phyloP scores from a whole-genome alignment of 2,113 vertebrate species.

The Chloroceryle aenea region DNA sequence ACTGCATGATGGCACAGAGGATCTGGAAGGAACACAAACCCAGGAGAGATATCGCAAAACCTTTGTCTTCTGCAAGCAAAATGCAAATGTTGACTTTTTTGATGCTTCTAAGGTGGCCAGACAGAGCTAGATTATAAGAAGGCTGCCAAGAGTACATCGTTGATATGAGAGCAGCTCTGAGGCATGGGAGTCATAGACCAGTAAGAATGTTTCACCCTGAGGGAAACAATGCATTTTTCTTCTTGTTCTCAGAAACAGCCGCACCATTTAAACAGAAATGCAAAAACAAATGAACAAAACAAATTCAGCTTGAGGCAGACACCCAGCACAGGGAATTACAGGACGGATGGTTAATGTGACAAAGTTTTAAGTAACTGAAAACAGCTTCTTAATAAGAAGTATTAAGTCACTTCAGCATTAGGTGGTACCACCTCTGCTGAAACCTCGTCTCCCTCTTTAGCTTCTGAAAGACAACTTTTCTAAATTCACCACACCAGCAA shows the following conservation, averaged over 20 bases:
- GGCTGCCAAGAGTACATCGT: background rate
- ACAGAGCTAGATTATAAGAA: background rate
- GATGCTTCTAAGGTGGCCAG: background rate
- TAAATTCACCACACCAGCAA: background rate
- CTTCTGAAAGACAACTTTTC: background rate
- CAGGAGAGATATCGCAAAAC: background rate
- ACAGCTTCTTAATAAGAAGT: slow-evolving; percentile 15
- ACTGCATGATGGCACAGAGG: background rate
- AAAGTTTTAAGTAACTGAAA: slow-evolving; percentile 47
- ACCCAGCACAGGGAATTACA: slow-evolving; percentile 36
- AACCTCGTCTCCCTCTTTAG: background rate
- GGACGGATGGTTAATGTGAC: slow-evolving; percentile 51
- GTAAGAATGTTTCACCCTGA: background rate
- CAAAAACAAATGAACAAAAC: slow-evolving; percentile 42
- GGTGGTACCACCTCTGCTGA: slow-evolving; percentile 4
- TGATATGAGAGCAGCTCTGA: background rate
- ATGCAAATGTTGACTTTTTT: background rate
- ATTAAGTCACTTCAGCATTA: slow-evolving; percentile 30
- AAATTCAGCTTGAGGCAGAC: slow-evolving; percentile 47
- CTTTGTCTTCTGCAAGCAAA: background rate
- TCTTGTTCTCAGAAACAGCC: slow-evolving; percentile 41
- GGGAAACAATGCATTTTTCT: slow-evolving; percentile 47
- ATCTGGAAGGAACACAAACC: background rate
- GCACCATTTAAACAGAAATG: slow-evolving; percentile 22
- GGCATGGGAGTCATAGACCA: background rate